Evolutionary conservation across 2,797 vertebrate species (phyloP).

Genomic region (Hirundo rustica): DNA sequence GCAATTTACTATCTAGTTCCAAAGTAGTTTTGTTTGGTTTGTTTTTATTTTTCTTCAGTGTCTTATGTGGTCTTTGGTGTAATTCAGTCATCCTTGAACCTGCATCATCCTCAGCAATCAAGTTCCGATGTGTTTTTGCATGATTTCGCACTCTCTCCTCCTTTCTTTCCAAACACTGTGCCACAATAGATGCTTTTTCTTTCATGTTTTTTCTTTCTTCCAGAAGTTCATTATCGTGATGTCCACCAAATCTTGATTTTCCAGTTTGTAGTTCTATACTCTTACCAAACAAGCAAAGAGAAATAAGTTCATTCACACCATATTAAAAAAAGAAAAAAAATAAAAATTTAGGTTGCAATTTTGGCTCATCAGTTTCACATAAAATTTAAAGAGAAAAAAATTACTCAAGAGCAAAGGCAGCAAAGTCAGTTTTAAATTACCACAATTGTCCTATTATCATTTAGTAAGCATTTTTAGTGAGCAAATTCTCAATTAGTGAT

Average conservation of each 20-base stretch:
- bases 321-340: not conserved
- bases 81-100: not conserved
- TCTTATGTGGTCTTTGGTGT: conserved; percentile 11
- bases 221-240: not conserved
- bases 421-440: not conserved
- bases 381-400: not conserved
- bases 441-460: not conserved
- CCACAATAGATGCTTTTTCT: conserved; percentile 65
- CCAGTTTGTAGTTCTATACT: conserved; percentile 38
- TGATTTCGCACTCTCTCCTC: conserved; percentile 51
- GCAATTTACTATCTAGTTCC: conserved; percentile 75
- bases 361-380: not conserved
- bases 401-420: not conserved
- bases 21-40: conserved; percentile 12
- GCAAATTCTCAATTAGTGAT: not conserved
- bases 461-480: not conserved
- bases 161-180: conserved; percentile 69
- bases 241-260: conserved; percentile 30
- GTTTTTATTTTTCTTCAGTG: conserved; percentile 55
- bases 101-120: conserved; percentile 48
- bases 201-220: conserved; percentile 51
- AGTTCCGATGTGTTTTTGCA: conserved; percentile 42
- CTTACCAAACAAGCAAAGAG: conserved; percentile 44
- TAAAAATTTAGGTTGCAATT: not conserved
- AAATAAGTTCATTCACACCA: not conserved